Evolutionary conservation across 2,888 invertebrate species (phyloP).

Genomic region (Seira sanloemensis): DNA sequence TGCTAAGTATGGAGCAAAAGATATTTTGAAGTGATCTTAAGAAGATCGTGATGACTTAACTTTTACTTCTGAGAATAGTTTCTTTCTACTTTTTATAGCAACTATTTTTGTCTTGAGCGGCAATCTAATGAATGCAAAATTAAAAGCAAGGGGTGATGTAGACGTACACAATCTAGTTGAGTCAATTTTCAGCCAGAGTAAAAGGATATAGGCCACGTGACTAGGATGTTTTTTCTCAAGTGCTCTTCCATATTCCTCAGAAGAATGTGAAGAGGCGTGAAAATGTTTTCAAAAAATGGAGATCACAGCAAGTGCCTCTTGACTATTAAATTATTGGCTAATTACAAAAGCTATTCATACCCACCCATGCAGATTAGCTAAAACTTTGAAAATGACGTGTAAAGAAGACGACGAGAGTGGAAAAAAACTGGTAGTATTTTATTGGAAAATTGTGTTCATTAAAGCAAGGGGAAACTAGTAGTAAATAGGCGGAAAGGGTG

Average conservation of each 20-base stretch:
- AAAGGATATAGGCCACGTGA: constrained; percentile 49
- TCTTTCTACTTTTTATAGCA: constrained; percentile 27
- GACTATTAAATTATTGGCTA: constrained; percentile 60
- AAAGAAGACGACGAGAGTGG: not conserved
- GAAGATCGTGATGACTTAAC: constrained; percentile 61
- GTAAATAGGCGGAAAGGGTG: not conserved
- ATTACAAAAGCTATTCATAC: constrained; percentile 25
- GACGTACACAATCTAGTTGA: not conserved
- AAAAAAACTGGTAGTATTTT: constrained; percentile 4
- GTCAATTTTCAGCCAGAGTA: not conserved
- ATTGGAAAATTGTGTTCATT: not conserved
- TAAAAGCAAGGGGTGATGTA: constrained; percentile 29
- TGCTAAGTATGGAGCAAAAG: constrained; percentile 2
- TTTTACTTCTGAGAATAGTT: not conserved
- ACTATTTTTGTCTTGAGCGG: not conserved
- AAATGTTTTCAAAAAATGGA: not conserved
- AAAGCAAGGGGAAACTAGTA: not conserved
- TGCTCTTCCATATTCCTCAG: not conserved
- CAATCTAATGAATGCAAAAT: constrained; percentile 59
- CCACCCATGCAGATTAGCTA: not conserved
- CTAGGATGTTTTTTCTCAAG: constrained; percentile 21
- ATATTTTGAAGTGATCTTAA: not conserved
- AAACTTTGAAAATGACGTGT: not conserved
- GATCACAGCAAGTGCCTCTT: constrained; percentile 26
- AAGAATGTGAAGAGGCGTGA: not conserved